Evolutionary conservation across 2,888 invertebrate genomes (phyloP).

Genomic region (Nowickia ferox): DNA sequence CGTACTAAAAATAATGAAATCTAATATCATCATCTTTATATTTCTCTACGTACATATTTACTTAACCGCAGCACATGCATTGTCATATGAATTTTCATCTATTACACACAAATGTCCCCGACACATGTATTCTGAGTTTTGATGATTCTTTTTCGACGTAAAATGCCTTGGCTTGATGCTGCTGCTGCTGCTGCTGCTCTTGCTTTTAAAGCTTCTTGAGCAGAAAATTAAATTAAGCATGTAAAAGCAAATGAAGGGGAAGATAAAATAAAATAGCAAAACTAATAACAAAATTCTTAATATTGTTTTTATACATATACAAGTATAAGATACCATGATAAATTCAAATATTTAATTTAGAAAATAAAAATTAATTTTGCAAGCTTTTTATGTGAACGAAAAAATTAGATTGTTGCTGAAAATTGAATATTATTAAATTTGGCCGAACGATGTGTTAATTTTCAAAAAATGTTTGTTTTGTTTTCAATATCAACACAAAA

Average conservation of each 20-base stretch:
- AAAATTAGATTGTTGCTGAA: too few species aligned
- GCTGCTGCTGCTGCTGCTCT: too few species aligned
- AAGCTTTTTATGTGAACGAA: too few species aligned
- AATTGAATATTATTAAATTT: too few species aligned
- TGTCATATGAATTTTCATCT: slow-evolving; percentile 12
- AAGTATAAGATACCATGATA: too few species aligned
- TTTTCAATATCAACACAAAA: too few species aligned
- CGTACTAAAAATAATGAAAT: slow-evolving; percentile 27
- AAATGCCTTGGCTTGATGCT: slow-evolving; percentile 8
- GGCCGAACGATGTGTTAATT: too few species aligned
- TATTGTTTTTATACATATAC: not conserved
- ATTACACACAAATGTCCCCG: not conserved
- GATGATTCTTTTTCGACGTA: not conserved
- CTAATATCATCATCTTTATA: slow-evolving; percentile 16
- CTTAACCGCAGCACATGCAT: not conserved
- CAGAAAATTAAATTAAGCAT: slow-evolving; percentile 59
- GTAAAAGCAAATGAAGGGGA: slow-evolving; percentile 18
- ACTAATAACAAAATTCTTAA: not conserved
- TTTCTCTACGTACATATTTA: not conserved
- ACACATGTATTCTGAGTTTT: slow-evolving; percentile 41
- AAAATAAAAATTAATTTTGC: too few species aligned
- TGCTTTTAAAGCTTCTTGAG: slow-evolving; percentile 28
- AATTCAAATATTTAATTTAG: too few species aligned
- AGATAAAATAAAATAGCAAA: not conserved
- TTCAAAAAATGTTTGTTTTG: too few species aligned